phyloP scores from a whole-genome alignment of 1,140 invertebrate genomes.

The Zaprionus ghesquierei region DNA sequence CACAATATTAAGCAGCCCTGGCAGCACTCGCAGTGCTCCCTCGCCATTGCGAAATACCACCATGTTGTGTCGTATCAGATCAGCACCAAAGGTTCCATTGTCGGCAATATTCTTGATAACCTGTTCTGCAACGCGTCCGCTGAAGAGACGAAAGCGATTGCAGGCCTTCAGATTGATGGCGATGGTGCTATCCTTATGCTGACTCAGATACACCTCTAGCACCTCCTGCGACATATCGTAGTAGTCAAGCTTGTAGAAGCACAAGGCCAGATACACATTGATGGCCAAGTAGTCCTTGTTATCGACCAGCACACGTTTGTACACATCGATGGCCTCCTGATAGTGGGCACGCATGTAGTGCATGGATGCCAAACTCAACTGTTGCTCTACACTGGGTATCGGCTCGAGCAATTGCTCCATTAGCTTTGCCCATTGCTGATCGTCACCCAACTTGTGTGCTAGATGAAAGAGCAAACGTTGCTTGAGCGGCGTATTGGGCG shows the following conservation, averaged over 20 bases:
- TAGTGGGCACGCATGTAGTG: constrained; percentile 98
- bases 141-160: constrained; percentile 91
- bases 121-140: constrained; percentile 95
- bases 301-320: constrained; percentile 96
- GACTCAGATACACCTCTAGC: constrained; percentile 95
- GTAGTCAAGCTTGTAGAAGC: constrained; percentile 98
- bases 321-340: constrained; percentile 99
- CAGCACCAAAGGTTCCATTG: constrained; percentile 94
- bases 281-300: constrained; percentile 97
- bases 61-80: constrained; percentile 97
- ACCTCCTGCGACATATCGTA: constrained; percentile 97
- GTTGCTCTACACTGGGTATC: constrained; percentile 95
- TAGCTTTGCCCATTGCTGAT: constrained; percentile 90
- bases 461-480: constrained; percentile 94
- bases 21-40: constrained; percentile 95
- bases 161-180: constrained; percentile 96
- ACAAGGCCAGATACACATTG: constrained; percentile 98
- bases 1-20: constrained; percentile 96
- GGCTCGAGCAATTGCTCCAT: constrained; percentile 92
- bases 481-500: constrained; percentile 86
- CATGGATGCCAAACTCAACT: constrained; percentile 97
- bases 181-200: constrained; percentile 96
- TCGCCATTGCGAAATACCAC: constrained; percentile 98
- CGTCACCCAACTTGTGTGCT: constrained; percentile 96
- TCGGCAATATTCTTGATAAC: constrained; percentile 92